A percentile compares a stretch with the other conserved stretches of the same genome.
Evolutionary conservation across 23 tunicate species (phyloP).

Genomic region (Corella eumyota): DNA sequence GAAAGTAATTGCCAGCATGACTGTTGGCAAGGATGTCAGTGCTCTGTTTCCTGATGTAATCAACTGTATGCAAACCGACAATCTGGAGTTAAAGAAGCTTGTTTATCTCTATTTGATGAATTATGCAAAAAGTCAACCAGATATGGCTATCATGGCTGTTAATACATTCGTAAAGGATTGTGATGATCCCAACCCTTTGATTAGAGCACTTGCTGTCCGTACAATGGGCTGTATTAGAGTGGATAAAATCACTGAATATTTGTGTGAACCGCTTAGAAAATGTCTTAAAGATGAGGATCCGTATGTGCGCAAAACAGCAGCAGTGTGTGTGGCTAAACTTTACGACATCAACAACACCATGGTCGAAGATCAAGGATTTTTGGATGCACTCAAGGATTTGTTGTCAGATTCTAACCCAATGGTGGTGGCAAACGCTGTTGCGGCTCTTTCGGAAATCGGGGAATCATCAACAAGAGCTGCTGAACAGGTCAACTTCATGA

Average conservation of each 20-base stretch:
- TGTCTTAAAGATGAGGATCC: conserved; percentile 99
- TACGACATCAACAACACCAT: conserved; percentile 88
- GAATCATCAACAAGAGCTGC: conserved; percentile 82
- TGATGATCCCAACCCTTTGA: conserved; percentile 97
- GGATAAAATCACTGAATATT: conserved; percentile 96
- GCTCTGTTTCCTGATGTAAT: conserved; percentile 96
- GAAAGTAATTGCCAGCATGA: conserved; percentile 98
- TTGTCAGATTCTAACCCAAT: conserved; percentile 95
- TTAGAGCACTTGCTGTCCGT: conserved; percentile 94
- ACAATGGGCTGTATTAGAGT: conserved; percentile 99
- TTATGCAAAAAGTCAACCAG: conserved; percentile 97
- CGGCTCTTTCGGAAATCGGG: conserved; percentile 85
- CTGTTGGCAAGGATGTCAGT: conserved; percentile 99
- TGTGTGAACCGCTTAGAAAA: conserved; percentile 95
- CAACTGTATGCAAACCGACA: conserved; percentile 99
- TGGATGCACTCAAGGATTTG: conserved; percentile 97
- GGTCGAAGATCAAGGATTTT: conserved; percentile 98
- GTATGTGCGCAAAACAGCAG: conserved; percentile 95
- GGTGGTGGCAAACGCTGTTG: conserved; percentile 99
- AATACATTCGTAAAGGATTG: conserved; percentile 99
- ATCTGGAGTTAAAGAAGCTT: conserved; percentile 92
- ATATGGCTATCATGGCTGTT: conserved; percentile 99
- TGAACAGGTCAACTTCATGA: conserved; percentile 85
- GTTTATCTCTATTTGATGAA: conserved; percentile 97
- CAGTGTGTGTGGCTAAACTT: conserved; percentile 96